Percentiles rank a stretch among this genome's conserved stretches.
phyloP scores from a whole-genome alignment of 2,888 invertebrate genomes.

The Tetranychus piercei region DNA sequence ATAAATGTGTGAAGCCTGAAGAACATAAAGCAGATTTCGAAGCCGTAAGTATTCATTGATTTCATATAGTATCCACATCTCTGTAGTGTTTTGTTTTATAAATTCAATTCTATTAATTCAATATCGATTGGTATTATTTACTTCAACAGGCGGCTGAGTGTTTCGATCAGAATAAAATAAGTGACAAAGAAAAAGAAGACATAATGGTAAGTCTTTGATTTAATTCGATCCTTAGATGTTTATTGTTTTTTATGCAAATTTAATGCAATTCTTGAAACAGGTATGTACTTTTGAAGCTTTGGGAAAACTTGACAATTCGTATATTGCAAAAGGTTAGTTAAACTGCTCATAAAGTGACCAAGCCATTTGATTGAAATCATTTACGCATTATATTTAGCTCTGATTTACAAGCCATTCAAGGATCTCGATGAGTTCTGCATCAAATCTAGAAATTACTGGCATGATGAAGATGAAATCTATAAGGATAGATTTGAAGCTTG shows the following conservation, averaged over 20 bases:
- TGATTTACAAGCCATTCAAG: neutral
- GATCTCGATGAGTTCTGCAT: neutral
- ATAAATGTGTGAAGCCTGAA: neutral
- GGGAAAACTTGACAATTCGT: neutral
- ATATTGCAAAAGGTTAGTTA: neutral
- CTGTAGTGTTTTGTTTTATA: no score
- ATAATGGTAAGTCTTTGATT: neutral
- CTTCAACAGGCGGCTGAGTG: neutral
- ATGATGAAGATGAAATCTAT: neutral
- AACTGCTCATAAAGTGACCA: no score
- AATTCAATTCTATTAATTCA: neutral
- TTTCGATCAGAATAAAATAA: neutral
- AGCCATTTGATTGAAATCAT: no score
- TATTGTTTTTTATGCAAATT: neutral
- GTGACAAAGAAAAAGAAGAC: neutral
- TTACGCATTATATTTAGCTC: neutral
- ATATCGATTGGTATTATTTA: neutral
- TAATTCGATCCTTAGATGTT: neutral
- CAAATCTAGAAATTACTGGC: neutral
- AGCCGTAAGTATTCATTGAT: neutral
- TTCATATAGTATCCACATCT: neutral
- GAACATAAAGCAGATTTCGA: neutral
- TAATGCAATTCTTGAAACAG: neutral
- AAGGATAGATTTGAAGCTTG: neutral
- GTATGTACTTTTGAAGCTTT: neutral